Evolutionary conservation across 2,113 vertebrate genomes (phyloP), one percentile per base, ranked within the genome.

Genomic region (Trematocara nigrifrons): DNA sequence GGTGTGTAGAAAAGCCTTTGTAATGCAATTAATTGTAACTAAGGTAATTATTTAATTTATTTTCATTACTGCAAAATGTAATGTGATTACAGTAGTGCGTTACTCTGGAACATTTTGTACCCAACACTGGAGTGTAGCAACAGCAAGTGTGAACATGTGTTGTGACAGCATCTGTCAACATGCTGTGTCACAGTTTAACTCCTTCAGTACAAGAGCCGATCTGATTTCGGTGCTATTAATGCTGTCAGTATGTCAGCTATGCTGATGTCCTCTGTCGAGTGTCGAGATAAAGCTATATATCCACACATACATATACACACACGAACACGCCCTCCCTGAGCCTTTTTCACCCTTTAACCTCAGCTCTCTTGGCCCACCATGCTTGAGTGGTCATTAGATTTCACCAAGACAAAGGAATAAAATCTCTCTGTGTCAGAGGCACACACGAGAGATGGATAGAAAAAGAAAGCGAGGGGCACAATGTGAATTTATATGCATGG

Each of bases 291-390:
- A 76, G 45, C 45, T 51, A 51, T 76, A 76, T 51, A n/a, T 57
- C 15, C 66, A 51, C 54, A 8, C 42, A 26, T 31, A 52, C 76
- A 53, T 64, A 40, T 66, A 57, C 76, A 57, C 51, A n/a, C 56
- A 76, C 26, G 33, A 31, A 38, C 71, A 85, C 9, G 22, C 40
- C 29, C 10, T 45, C 26, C 3, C 79, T 45, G 66, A 74, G 33
- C 82, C 49, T 51, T 66, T 53, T 84, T 91, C 79, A 90, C 83
- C 89, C 22, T 33, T 76, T 92, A 87, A 90, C 91, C 91, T 86
- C 53, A 7, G 79, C 18, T 85, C 81, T 83, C 53, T 90, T 77
- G 76, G 26, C 49, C 81, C 61, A 71, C 66, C 52, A 76, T 83
- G 85, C 88, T 88, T 78, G 74, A 90, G 66, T 87, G 74, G 79